Evolutionary conservation across 2,888 invertebrate species (phyloP).

Genomic region (Argyra leucocephala): DNA sequence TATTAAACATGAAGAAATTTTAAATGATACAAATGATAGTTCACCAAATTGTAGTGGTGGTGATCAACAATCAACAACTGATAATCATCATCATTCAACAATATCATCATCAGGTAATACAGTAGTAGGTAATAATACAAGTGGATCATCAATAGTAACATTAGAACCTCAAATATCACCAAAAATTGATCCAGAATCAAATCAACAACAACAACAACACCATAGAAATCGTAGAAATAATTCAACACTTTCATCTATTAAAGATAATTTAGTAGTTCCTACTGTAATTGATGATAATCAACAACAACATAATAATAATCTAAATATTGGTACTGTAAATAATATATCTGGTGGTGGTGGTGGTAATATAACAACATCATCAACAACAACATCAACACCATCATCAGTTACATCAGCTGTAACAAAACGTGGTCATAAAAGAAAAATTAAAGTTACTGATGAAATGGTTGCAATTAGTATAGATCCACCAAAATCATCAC

Average conservation of each 20-base stretch:
- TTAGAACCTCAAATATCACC: slow-evolving; percentile 41
- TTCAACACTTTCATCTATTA: slow-evolving; percentile 30
- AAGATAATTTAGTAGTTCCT: slow-evolving; percentile 26
- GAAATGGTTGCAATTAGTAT: slow-evolving; percentile 42
- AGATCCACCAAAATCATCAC: slow-evolving; percentile 39
- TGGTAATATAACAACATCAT: slow-evolving; percentile 19
- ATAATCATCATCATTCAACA: not conserved
- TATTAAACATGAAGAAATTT: slow-evolving; percentile 66
- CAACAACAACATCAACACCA: slow-evolving; percentile 9
- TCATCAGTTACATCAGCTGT: slow-evolving; percentile 25
- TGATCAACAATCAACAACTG: not conserved
- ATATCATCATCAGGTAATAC: not conserved
- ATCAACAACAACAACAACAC: slow-evolving; percentile 25
- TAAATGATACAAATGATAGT: slow-evolving; percentile 70
- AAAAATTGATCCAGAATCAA: slow-evolving; percentile 39
- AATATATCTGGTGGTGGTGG: slow-evolving; percentile 23
- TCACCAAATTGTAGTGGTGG: slow-evolving; percentile 77
- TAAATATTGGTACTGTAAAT: slow-evolving; percentile 12
- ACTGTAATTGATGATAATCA: slow-evolving; percentile 31
- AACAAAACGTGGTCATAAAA: slow-evolving; percentile 49
- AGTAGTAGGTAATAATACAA: slow-evolving; percentile 24
- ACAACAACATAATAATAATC: no score
- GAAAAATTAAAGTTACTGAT: slow-evolving; percentile 50
- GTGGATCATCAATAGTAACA: slow-evolving; percentile 40
- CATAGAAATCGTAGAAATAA: slow-evolving; percentile 36